Base-by-base conservation (phyloP, 2,888 invertebrate species). In the Lampropteryx suffumata region DNA sequence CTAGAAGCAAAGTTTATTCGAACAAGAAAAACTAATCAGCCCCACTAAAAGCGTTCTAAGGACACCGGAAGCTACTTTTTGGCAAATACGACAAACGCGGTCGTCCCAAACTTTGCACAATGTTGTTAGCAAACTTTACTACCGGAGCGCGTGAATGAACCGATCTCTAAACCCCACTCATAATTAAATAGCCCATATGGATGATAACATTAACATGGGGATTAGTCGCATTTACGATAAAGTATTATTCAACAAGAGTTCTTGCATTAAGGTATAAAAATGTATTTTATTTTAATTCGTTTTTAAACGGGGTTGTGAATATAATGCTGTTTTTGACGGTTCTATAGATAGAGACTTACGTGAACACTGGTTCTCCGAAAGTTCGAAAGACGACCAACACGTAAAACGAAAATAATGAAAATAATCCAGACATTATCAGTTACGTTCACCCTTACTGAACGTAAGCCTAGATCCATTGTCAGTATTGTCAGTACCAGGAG, bases 11-110 rank as follows among this genome's bases (percentile, higher is more conserved):
- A 35, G 32, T 48, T 62, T 52, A 73, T 73, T 74, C 63, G 62
- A 65, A 57, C 69, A 69, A 76, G 78, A 80, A 82, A 82, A 84
- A 79, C 75, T 76, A 83, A 82, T 86, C 78, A 82, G 71, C 62
- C 64, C 67, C 67, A 61, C 72, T 78, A 79, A 78, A 72, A 73
- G 71, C 64, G 57, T 63, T 64, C 73, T 78, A 78, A 81, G 77
- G 77, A 79, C 64, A 68, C 63, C 65, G 65, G 58, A 62, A 67
- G 64, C 59, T 75, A 77, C 67, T 79, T 80, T 81, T 77, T 76
- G 80, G 76, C 76, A 79, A 79, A 78, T 76, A 78, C 64, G 68
- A 70, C 62, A 69, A 70, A 58, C 67, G 62, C 64, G 65, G 65
- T 52, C 58, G 49, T 53, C 44, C 57, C 49, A 65, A 74, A 75